Conservation (phyloP, 2,113 vertebrate species). For the Lepisosteus oculatus region DNA sequence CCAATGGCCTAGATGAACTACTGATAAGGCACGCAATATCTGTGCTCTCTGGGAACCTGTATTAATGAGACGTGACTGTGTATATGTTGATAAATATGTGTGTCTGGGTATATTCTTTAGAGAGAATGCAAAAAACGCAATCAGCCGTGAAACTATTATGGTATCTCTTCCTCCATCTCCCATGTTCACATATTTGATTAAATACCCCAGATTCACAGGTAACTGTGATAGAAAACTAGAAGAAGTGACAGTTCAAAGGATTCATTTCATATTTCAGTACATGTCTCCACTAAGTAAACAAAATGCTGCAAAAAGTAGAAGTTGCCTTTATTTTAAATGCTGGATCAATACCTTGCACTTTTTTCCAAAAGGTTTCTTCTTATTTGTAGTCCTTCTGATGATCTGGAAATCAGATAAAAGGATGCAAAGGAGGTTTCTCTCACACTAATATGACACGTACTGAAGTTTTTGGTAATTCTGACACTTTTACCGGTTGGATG, state of each 20-base stretch:
- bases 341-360: no score
- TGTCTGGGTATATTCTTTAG: conserved; percentile 3
- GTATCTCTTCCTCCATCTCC: background rate
- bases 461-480: no score
- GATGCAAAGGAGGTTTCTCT: no score
- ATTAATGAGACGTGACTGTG: conserved; percentile 9
- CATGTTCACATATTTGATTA: background rate
- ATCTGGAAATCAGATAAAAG: no score
- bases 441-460: no score
- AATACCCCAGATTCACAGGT: background rate
- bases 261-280: no score
- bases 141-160: conserved; percentile 3
- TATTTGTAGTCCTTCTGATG: no score
- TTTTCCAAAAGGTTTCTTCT: no score
- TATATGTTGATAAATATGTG: conserved; percentile 10
- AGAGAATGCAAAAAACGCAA: background rate
- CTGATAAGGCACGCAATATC: background rate
- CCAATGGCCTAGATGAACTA: background rate
- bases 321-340: no score
- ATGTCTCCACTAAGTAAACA: no score
- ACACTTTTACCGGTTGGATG: no score
- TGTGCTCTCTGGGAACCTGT: background rate
- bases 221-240: background rate
- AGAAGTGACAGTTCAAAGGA: background rate
- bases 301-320: no score